A percentile compares a stretch with the other conserved stretches of the same genome.
phyloP scores from a whole-genome alignment of 2,113 vertebrate species.

The Oncorhynchus clarkii region DNA sequence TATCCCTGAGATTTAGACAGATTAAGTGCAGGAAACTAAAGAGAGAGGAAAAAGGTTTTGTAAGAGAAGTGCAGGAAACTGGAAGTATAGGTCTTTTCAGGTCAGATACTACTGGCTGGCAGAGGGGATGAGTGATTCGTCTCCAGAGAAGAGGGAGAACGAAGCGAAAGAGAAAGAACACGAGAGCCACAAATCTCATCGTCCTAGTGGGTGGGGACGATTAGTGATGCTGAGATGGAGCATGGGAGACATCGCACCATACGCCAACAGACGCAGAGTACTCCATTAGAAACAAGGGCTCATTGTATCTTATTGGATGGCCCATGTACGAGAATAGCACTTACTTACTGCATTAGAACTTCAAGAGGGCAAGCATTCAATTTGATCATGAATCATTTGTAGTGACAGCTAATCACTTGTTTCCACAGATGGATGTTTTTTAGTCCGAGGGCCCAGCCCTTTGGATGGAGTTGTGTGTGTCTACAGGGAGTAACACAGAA shows the following conservation, averaged over 20 bases:
- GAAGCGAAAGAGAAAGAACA: constrained; percentile 12
- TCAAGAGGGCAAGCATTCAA: constrained; percentile 31
- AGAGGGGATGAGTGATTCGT: neutral
- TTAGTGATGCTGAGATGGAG: constrained; percentile 7
- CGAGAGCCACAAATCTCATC: constrained; percentile 8
- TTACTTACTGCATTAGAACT: constrained; percentile 32
- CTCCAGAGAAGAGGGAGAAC: constrained; percentile 8
- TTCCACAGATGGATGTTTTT: constrained; percentile 37
- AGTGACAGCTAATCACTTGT: constrained; percentile 43
- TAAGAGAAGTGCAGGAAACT: constrained; percentile 33
- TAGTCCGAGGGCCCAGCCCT: constrained; percentile 4
- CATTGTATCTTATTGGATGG: constrained; percentile 41
- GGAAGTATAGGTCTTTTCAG: constrained; percentile 19
- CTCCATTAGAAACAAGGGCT: constrained; percentile 34
- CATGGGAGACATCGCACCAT: neutral
- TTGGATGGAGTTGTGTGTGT: constrained; percentile 2
- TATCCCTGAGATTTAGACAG: constrained; percentile 4
- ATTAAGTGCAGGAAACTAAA: neutral
- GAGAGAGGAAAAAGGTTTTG: neutral
- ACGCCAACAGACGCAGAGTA: too few species aligned
- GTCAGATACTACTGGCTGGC: constrained; percentile 22
- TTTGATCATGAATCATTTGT: constrained; percentile 43
- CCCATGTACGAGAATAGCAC: constrained; percentile 20
- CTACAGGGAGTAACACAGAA: neutral
- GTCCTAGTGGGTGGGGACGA: constrained; percentile 16